Conservation (phyloP, 2,888 invertebrate species). For the Apotomis turbidana region DNA sequence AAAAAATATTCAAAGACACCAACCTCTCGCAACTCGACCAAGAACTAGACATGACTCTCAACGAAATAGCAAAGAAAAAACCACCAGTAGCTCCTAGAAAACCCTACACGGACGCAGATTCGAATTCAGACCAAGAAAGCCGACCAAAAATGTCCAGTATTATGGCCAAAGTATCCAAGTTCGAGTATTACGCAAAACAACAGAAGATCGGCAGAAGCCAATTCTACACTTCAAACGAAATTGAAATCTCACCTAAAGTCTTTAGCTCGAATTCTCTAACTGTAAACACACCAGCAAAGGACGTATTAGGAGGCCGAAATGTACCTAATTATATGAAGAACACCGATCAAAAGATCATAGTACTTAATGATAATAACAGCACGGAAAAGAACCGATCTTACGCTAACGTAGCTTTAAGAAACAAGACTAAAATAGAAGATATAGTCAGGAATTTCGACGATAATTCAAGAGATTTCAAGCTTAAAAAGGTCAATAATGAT, state of each 20-base stretch:
- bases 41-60: slow-evolving; percentile 76
- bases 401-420: slow-evolving; percentile 71
- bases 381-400: slow-evolving; percentile 73
- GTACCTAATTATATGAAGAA: slow-evolving; percentile 84
- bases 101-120: slow-evolving; percentile 77
- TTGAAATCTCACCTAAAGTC: slow-evolving; percentile 88
- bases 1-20: slow-evolving; percentile 71
- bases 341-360: slow-evolving; percentile 75
- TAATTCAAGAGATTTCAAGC: slow-evolving; percentile 60
- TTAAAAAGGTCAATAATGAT: slow-evolving; percentile 76
- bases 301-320: slow-evolving; percentile 88
- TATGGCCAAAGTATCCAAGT: slow-evolving; percentile 90
- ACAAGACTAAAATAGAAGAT: slow-evolving; percentile 76
- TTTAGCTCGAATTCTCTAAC: slow-evolving; percentile 91
- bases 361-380: slow-evolving; percentile 69
- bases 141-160: slow-evolving; percentile 80
- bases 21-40: slow-evolving; percentile 70
- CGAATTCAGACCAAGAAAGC: slow-evolving; percentile 78
- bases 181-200: slow-evolving; percentile 89
- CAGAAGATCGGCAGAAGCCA: slow-evolving; percentile 81
- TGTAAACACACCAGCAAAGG: slow-evolving; percentile 92
- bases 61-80: slow-evolving; percentile 83
- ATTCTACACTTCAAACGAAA: slow-evolving; percentile 73
- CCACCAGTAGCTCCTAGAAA: slow-evolving; percentile 87
- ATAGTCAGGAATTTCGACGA: slow-evolving; percentile 80